phyloP scores from a whole-genome alignment of 2,888 invertebrate species.

The Mesorhabditis sp. region DNA sequence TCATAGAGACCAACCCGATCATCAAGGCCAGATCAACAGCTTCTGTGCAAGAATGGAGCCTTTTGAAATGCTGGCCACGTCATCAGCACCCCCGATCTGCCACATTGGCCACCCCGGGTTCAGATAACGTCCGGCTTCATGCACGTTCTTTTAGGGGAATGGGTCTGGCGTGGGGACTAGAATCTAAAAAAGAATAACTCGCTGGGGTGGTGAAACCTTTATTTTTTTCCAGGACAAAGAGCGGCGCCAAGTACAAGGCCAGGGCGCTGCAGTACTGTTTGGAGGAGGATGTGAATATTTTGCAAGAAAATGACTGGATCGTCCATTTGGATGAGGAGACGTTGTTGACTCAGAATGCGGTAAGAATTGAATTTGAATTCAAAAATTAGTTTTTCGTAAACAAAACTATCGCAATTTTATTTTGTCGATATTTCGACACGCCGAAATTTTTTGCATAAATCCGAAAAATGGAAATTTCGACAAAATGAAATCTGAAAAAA shows the following conservation, averaged over 20 bases:
- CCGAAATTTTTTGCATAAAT: no score
- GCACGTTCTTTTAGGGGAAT: neutral
- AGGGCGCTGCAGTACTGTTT: slow-evolving; percentile 90
- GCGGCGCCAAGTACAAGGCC: slow-evolving; percentile 87
- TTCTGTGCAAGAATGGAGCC: neutral
- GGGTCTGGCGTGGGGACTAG: neutral
- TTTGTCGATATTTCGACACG: no score
- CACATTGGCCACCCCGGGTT: neutral
- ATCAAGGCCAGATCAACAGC: no score
- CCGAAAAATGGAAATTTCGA: no score
- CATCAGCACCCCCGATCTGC: neutral
- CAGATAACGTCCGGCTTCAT: neutral
- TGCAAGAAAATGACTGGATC: slow-evolving; percentile 81
- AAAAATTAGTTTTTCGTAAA: no score
- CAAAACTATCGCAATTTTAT: no score
- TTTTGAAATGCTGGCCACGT: neutral
- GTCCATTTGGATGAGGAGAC: slow-evolving; percentile 91
- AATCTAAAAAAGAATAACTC: slow-evolving; percentile 8
- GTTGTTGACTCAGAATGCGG: slow-evolving; percentile 82
- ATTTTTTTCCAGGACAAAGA: slow-evolving; percentile 70
- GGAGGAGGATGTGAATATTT: slow-evolving; percentile 78
- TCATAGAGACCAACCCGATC: no score
- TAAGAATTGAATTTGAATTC: slow-evolving; percentile 57
- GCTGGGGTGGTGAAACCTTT: neutral
- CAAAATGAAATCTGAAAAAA: no score